Evolutionary conservation across 2,888 invertebrate species (phyloP), one percentile per base, ranked within the genome.

Genomic region (Augiades crinisus): DNA sequence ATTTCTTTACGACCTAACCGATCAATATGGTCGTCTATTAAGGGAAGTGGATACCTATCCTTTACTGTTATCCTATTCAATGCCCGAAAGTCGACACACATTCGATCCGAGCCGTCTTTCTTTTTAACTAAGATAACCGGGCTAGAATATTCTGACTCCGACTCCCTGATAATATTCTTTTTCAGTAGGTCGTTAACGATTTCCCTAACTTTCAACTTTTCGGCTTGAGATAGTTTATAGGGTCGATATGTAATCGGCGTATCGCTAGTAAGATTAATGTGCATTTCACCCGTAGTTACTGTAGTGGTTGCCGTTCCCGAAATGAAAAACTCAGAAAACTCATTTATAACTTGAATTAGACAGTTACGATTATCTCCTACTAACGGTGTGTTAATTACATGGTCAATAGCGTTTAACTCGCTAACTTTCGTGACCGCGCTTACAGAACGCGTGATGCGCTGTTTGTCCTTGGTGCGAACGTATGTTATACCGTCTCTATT

Each of bases 51-150:
- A 19, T 40, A 58, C 1, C 52, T 22, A 22, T 58, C 53, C 19
- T 52, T 57, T 2, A 55, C 10, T 0, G 54, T 54, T 6, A 49
- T 46, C 0, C 45, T 21, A 21, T 68, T 57, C 2, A 57, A 40
- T 0, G 41, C 50, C 3, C 53, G 49, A 40, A 41, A 58, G 6
- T 58, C 55, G 2, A 55, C 53, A 30, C 57, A 59, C 45, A 61
- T 37, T 7, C 55, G 21, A 31, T 58, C 58, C 0, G 47, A 24
- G 2, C 60, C 60, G 7, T 58, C 51, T 19, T 53, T 59, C 27
- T 63, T 63, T 17, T 62, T 63, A 5, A 63, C 61, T 6, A 61
- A 30, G 0, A 63, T 27, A 1, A 61, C 53, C 4, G 59, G 59
- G 27, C 62, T 62, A 0, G 57, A 41, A 21, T 53, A 62, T 5